A percentile compares a stretch with the other conserved stretches of the same genome.
These are phyloP conservation scores for Lasius fuliginosus DNA, from an alignment of 2,888 invertebrate genomes.

Conservation along the genomic window DNA sequence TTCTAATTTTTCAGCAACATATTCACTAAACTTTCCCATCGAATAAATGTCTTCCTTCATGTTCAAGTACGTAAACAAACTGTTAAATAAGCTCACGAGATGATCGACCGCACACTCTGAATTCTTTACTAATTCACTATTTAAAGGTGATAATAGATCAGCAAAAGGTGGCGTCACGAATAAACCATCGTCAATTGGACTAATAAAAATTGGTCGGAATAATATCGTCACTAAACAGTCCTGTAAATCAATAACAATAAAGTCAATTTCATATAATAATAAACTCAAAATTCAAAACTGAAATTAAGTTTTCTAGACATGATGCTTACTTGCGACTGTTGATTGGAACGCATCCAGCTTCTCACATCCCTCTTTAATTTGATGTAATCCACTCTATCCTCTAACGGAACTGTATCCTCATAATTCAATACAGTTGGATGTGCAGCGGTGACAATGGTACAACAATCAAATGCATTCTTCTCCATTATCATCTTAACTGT, in stretches of 20 bases:
- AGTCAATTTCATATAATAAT: slow-evolving; percentile 28
- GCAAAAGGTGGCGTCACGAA: slow-evolving; percentile 90
- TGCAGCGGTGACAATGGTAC: slow-evolving; percentile 88
- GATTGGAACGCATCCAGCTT: slow-evolving; percentile 87
- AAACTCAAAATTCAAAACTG: slow-evolving; percentile 26
- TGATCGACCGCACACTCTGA: slow-evolving; percentile 75
- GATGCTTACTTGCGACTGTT: slow-evolving; percentile 72
- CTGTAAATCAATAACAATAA: slow-evolving; percentile 85
- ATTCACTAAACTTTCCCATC: slow-evolving; percentile 89
- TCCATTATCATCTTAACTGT: slow-evolving; percentile 89
- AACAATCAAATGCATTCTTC: slow-evolving; percentile 89
- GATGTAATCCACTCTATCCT: slow-evolving; percentile 82
- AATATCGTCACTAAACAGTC: slow-evolving; percentile 88
- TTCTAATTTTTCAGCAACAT: slow-evolving; percentile 85
- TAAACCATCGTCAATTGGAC: slow-evolving; percentile 88
- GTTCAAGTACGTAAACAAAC: slow-evolving; percentile 87
- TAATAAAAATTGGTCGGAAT: slow-evolving; percentile 89
- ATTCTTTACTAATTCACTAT: slow-evolving; percentile 81
- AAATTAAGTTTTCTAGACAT: slow-evolving; percentile 5
- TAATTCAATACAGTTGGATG: slow-evolving; percentile 77
- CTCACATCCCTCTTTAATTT: slow-evolving; percentile 86
- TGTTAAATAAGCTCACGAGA: slow-evolving; percentile 81
- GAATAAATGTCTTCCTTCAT: slow-evolving; percentile 90
- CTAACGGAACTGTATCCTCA: slow-evolving; percentile 77
- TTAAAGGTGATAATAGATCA: slow-evolving; percentile 88